These are phyloP conservation scores for Trinorchestia longiramus DNA, from an alignment of 1,140 invertebrate species.

Conservation along the genomic window DNA sequence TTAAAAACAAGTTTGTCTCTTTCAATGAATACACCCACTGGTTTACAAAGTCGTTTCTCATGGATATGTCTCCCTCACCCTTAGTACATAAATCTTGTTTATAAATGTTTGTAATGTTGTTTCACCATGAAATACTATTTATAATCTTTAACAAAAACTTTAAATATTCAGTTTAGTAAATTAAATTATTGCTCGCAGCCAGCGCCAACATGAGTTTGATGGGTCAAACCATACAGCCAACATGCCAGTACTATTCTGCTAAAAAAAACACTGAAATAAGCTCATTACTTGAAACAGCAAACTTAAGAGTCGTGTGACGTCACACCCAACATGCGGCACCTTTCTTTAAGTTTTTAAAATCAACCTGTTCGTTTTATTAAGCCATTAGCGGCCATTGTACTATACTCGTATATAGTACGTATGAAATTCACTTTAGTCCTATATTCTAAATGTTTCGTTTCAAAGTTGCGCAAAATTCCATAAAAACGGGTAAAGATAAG, in stretches of 20 bases:
- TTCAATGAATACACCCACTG: background rate
- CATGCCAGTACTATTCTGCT: background rate
- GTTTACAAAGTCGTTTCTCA: background rate
- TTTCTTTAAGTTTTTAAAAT: background rate
- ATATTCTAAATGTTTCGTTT: too few relatives aligned
- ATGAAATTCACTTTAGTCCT: too few relatives aligned
- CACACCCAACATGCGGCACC: background rate
- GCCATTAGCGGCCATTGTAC: too few relatives aligned
- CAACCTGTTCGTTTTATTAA: background rate
- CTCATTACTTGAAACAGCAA: background rate
- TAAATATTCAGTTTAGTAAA: background rate
- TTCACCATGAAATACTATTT: background rate
- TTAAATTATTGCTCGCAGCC: background rate
- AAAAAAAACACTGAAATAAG: background rate
- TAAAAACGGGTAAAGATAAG: too few relatives aligned
- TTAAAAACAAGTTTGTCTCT: background rate
- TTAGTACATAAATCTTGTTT: background rate
- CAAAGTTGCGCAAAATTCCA: too few relatives aligned
- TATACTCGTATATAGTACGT: too few relatives aligned
- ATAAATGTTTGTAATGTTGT: background rate
- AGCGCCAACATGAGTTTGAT: background rate
- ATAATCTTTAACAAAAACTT: background rate
- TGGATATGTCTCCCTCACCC: background rate
- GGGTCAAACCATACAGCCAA: background rate
- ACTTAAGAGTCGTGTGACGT: background rate